A percentile compares a stretch with the other conserved stretches of the same genome.
phyloP scores from a whole-genome alignment of 2,113 vertebrate species.

The Pantherophis guttatus region DNA sequence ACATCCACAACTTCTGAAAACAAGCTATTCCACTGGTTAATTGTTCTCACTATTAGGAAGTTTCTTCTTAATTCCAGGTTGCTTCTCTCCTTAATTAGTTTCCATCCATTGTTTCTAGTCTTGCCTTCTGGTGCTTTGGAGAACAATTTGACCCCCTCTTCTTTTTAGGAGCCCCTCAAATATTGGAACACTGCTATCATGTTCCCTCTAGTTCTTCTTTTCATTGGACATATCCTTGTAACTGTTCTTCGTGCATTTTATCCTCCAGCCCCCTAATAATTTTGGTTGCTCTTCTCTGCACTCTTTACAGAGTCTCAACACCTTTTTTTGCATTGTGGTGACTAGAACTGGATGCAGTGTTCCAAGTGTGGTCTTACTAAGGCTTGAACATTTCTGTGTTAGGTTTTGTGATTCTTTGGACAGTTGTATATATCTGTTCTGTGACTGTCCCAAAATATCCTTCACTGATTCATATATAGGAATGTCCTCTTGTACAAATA shows the following conservation, averaged over 20 bases:
- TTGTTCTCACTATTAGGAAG: background rate
- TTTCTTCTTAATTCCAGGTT: background rate
- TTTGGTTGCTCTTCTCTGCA: background rate
- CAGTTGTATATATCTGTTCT: background rate
- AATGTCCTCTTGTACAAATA: background rate
- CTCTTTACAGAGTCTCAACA: background rate
- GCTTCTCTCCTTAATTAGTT: background rate
- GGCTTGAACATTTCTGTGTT: background rate
- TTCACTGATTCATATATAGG: background rate
- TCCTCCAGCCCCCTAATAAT: background rate
- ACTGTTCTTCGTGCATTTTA: background rate
- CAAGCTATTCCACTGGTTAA: too few species aligned
- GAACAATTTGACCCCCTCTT: background rate
- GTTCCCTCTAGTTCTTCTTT: background rate
- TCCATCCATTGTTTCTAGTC: background rate
- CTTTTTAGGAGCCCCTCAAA: background rate
- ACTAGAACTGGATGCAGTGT: background rate
- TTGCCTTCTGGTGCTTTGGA: background rate
- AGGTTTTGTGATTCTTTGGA: slow-evolving; percentile 35
- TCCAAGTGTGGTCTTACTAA: background rate
- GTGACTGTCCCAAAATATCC: background rate
- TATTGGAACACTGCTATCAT: background rate
- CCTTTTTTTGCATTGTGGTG: background rate
- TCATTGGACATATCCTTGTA: background rate
- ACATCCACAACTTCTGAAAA: too few species aligned